Percentiles rank a stretch among this genome's conserved stretches.
phyloP scores from a whole-genome alignment of 1,140 invertebrate species.

The Cotesia vestalis region DNA sequence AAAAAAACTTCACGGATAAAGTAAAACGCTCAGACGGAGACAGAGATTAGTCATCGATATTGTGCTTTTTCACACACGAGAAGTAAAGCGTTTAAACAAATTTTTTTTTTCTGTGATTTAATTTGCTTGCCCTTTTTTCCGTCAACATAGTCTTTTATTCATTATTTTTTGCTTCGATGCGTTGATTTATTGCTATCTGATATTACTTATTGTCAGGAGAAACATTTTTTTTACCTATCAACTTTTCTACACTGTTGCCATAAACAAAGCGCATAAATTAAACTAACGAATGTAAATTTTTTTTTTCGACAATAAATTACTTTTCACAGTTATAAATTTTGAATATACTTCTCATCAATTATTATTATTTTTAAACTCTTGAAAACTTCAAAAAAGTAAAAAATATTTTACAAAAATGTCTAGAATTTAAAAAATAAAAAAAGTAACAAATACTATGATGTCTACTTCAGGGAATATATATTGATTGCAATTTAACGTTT shows the following conservation, averaged over 20 bases:
- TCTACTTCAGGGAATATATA: neutral
- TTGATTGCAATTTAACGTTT: slow-evolving; percentile 9
- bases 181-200: slow-evolving; percentile 4
- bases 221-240: neutral
- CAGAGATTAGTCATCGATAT: neutral
- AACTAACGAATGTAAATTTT: neutral
- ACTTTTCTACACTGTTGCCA: slow-evolving; percentile 3
- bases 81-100: neutral
- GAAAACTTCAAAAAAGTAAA: too few species aligned
- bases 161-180: neutral
- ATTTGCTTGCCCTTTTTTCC: too few species aligned
- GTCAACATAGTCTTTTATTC: neutral
- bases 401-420: too few species aligned
- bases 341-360: too few species aligned
- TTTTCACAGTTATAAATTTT: too few species aligned
- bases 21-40: neutral
- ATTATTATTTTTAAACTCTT: too few species aligned
- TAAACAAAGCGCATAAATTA: neutral
- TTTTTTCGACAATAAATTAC: too few species aligned
- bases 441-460: too few species aligned
- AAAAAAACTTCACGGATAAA: neutral
- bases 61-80: slow-evolving; percentile 7
- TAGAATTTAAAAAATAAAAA: too few species aligned
- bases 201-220: neutral
- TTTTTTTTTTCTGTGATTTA: neutral